phyloP scores from a whole-genome alignment of 2,113 vertebrate species.

The Scatophagus argus region DNA sequence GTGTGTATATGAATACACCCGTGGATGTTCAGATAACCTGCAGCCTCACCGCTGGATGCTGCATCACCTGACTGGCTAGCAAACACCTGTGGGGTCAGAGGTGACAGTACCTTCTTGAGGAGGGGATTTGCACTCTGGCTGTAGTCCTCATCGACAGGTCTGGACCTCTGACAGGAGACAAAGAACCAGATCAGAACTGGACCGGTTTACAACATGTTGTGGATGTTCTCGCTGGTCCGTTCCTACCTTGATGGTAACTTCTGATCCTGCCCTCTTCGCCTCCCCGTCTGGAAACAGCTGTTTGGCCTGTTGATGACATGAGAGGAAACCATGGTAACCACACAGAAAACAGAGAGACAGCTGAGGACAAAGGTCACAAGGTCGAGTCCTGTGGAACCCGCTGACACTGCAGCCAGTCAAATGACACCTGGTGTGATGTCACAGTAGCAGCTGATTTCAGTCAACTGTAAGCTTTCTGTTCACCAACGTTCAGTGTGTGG shows the following conservation, averaged over 20 bases:
- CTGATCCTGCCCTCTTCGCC: conserved; percentile 82
- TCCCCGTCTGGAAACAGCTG: conserved; percentile 91
- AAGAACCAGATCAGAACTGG: conserved; percentile 10
- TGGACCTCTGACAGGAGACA: conserved; percentile 83
- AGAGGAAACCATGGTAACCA: conserved; percentile 3
- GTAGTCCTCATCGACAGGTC: conserved; percentile 88
- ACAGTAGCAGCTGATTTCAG: too few species aligned
- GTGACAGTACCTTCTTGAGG: conserved; percentile 88
- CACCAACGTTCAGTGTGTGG: too few species aligned
- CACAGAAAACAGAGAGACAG: not conserved
- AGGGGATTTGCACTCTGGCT: conserved; percentile 89
- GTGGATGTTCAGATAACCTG: not conserved
- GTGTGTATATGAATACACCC: too few species aligned
- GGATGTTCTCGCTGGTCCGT: not conserved
- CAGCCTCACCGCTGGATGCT: not conserved
- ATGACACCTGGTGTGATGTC: too few species aligned
- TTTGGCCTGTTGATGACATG: conserved; percentile 87
- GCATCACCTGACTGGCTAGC: not conserved
- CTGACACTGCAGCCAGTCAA: not conserved
- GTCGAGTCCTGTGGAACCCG: not conserved
- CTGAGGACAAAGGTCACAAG: conserved; percentile 10
- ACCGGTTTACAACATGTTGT: not conserved
- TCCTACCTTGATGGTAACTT: conserved; percentile 88
- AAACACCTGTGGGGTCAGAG: not conserved
- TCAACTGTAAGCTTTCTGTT: too few species aligned